Evolutionary conservation across 2,113 vertebrate genomes (phyloP).

Genomic region (Arizona elegans): DNA sequence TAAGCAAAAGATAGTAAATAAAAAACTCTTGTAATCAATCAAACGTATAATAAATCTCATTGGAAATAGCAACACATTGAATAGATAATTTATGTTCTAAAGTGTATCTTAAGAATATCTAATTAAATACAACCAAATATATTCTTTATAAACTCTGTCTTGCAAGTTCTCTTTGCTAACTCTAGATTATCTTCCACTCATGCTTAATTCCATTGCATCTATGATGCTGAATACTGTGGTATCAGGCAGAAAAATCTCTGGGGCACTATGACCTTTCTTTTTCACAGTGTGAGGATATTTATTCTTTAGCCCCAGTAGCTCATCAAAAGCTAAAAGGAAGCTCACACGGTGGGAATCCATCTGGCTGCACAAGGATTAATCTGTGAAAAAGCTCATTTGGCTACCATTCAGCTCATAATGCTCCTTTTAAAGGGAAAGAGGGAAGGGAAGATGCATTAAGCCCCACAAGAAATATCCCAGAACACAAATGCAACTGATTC

Average conservation of each 20-base stretch:
- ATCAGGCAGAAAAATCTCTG: slow-evolving; percentile 23
- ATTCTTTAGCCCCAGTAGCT: slow-evolving; percentile 9
- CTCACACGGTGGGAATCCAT: slow-evolving; percentile 10
- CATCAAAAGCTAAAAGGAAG: slow-evolving; percentile 10
- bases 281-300: slow-evolving; percentile 27
- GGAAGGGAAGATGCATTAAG: not conserved
- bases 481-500: not conserved
- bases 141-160: slow-evolving; percentile 2
- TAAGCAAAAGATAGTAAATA: not conserved
- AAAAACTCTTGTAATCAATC: not conserved
- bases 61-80: not conserved
- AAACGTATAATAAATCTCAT: not conserved
- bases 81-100: slow-evolving; percentile 3
- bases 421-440: not conserved
- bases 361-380: not conserved
- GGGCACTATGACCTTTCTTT: slow-evolving; percentile 19
- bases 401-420: accelerated
- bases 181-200: not conserved
- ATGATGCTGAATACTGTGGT: slow-evolving; percentile 1
- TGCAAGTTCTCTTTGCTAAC: slow-evolving; percentile 13
- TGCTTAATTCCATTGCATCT: slow-evolving; percentile 6
- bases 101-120: slow-evolving; percentile 3
- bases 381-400: slow-evolving; percentile 7
- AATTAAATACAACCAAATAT: not conserved
- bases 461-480: not conserved